Base-by-base conservation (phyloP, 2,888 invertebrate species). In the Anoncus sp. region DNA sequence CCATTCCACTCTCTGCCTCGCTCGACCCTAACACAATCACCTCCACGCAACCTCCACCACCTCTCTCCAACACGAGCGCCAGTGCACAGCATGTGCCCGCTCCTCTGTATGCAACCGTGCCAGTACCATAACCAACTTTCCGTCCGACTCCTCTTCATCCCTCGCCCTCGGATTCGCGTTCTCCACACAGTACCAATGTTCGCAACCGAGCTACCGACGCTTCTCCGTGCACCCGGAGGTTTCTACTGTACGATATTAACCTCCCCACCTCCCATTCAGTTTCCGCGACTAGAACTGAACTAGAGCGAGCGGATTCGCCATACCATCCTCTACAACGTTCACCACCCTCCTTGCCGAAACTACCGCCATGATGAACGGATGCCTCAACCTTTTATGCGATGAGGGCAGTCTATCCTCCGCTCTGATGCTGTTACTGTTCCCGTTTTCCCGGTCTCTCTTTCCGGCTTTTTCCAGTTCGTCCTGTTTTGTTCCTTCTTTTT, bases 21-120 rank as follows among this genome's bases (percentile, higher is more conserved):
- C 81, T 83, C 82, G 60, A 81, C 85, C 86, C 87, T 84, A 86
- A 87, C 86, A 82, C 87, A 86, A 87, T 88, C 88, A 85, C 85
- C 86, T 83, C 82, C 81, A 79, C 82, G 79, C 73, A 83, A 82
- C 81, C 81, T 80, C 72, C 69, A 38, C 75, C 38, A 49, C 38
- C 55, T 72, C 63, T 45, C 45, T 24, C 49, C 45, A 40, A 18
- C 51, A 22, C 67, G 60, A 40, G 59, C 38, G 24, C 35, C 1
- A 6, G 38, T 51, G 16, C 51, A 51, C 24, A 67, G 49, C 45
- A 24, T 45, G 12, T 51, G 18, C 62, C 49, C 63, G 53, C 66
- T 57, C 65, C 66, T 38, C 65, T 49, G 35, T 57, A 57, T 49
- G 63, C 55, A 57, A 53, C 35, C 35, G 47, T 55, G 43, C 55